phyloP scores from a whole-genome alignment of 2,888 invertebrate genomes.

The Diaperis boleti region DNA sequence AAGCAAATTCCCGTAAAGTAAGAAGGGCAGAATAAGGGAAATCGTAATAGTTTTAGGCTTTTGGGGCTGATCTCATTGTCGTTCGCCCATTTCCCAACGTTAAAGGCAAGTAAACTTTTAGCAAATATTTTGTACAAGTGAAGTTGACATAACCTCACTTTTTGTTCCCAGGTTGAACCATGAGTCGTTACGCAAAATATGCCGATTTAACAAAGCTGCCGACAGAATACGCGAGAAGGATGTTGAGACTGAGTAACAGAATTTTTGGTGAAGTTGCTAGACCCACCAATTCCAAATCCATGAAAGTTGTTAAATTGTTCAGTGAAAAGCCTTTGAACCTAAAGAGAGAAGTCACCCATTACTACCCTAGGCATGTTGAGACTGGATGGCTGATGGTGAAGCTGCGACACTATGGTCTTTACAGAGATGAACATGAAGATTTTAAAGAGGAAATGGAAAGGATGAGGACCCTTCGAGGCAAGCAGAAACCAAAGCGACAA shows the following conservation, averaged over 20 bases:
- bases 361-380: conserved; percentile 89
- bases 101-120: too few species aligned
- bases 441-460: conserved; percentile 89
- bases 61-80: too few species aligned
- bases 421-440: conserved; percentile 89
- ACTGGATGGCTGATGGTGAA: conserved; percentile 79
- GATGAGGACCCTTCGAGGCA: conserved; percentile 81
- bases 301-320: conserved; percentile 85
- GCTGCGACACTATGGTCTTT: conserved; percentile 83
- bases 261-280: conserved; percentile 91
- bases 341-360: conserved; percentile 79
- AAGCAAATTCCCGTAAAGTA: neutral
- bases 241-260: conserved; percentile 86
- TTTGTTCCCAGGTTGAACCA: conserved; percentile 52
- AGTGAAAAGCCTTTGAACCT: conserved; percentile 81
- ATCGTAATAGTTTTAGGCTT: too few species aligned
- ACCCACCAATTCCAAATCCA: conserved; percentile 79
- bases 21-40: neutral
- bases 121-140: too few species aligned
- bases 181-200: conserved; percentile 80
- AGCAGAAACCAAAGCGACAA: conserved; percentile 68
- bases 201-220: conserved; percentile 75
- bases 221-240: conserved; percentile 85
- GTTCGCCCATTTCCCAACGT: too few species aligned
- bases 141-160: conserved; percentile 10